Conservation (phyloP, 1,140 invertebrate species). For the Uloborus diversus region DNA sequence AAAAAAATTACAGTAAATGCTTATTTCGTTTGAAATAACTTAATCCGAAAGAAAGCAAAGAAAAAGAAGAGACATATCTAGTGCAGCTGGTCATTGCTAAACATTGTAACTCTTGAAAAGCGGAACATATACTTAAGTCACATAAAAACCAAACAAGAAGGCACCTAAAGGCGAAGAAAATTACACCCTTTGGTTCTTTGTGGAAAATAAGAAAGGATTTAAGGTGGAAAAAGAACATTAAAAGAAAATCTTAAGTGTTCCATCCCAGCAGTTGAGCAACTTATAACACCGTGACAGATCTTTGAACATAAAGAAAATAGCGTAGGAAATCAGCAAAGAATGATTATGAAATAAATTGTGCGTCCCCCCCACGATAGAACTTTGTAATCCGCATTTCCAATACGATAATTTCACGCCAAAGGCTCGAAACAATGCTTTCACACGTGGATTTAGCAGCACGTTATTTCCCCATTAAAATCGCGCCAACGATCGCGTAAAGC, state of each 20-base stretch:
- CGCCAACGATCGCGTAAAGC: conserved; percentile 9
- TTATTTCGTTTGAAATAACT: no score
- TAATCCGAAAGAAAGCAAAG: no score
- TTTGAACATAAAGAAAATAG: neutral
- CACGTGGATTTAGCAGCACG: neutral
- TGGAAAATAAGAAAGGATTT: no score
- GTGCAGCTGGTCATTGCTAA: no score
- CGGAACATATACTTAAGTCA: no score
- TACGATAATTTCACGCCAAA: conserved; percentile 33
- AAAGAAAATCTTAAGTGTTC: neutral
- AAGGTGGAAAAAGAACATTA: neutral
- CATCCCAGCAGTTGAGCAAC: no score
- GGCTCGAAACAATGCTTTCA: neutral
- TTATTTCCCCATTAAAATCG: conserved; percentile 34
- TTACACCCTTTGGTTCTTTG: no score
- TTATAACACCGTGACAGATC: neutral
- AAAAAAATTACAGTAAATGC: no score
- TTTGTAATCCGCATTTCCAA: neutral
- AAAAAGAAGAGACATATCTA: no score
- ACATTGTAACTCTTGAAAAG: no score
- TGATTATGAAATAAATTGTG: neutral
- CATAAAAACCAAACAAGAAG: no score
- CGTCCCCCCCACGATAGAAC: neutral
- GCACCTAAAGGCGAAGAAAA: no score
- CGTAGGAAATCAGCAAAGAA: neutral